A percentile compares a stretch with the other conserved stretches of the same genome.
phyloP scores from a whole-genome alignment of 1,140 invertebrate species.

The Papilio polyxenes region DNA sequence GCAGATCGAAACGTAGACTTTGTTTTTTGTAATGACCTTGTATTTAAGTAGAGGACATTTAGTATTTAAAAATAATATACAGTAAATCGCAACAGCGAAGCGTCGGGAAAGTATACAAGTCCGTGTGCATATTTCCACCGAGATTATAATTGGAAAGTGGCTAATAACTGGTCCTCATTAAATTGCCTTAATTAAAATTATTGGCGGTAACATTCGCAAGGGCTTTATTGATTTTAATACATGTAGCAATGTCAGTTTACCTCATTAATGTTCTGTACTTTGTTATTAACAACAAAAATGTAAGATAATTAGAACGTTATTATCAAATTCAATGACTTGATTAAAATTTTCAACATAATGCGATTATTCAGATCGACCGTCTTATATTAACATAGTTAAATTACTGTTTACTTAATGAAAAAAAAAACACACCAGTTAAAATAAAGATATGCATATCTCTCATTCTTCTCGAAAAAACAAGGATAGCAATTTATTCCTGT shows the following conservation, averaged over 20 bases:
- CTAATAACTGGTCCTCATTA: conserved; percentile 18
- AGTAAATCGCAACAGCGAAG: conserved; percentile 44
- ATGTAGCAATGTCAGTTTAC: not conserved
- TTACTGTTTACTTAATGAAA: no score
- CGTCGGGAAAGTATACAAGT: conserved; percentile 53
- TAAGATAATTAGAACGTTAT: not conserved
- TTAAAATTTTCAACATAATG: not conserved
- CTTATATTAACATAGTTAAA: no score
- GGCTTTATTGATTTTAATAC: not conserved
- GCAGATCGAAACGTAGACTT: not conserved
- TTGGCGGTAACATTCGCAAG: not conserved
- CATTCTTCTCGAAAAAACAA: no score
- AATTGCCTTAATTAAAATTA: conserved; percentile 30
- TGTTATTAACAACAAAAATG: not conserved
- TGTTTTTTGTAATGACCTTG: not conserved
- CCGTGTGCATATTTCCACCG: conserved; percentile 46
- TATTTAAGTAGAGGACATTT: no score
- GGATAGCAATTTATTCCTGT: no score
- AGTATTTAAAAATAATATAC: not conserved
- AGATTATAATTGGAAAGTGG: conserved; percentile 48
- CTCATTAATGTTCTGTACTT: not conserved
- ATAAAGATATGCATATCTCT: no score
- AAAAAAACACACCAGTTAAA: no score
- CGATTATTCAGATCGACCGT: no score
- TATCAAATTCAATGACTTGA: not conserved